Evolutionary conservation across 1,140 invertebrate genomes (phyloP).

Genomic region (Penaeus chinensis): DNA sequence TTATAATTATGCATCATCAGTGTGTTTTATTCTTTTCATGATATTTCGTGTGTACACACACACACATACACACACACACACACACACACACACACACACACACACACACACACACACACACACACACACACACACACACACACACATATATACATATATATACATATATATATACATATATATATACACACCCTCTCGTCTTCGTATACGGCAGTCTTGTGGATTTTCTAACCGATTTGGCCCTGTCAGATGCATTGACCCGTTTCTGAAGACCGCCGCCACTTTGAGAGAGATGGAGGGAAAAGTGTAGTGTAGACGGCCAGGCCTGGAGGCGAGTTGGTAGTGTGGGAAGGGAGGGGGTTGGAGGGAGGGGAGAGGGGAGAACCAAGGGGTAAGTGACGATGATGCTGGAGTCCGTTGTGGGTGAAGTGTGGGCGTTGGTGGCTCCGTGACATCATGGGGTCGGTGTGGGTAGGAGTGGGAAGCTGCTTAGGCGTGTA

Average conservation of each 20-base stretch:
- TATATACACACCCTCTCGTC: too few species aligned
- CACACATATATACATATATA: neutral
- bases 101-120: slow-evolving; percentile 15
- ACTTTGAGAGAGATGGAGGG: neutral
- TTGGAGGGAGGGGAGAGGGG: neutral
- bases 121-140: neutral
- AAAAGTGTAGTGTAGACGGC: neutral
- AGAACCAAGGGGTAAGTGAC: too few species aligned
- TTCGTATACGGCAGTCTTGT: too few species aligned
- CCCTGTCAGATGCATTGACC: too few species aligned
- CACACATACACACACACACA: slow-evolving; percentile 3
- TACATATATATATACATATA: too few species aligned
- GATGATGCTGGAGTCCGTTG: neutral
- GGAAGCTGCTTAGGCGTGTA: too few species aligned
- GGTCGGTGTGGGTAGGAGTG: too few species aligned
- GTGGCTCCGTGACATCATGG: too few species aligned
- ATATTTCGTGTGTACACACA: slow-evolving; percentile 11
- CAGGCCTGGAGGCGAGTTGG: neutral
- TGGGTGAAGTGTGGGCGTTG: neutral
- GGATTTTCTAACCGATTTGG: too few species aligned
- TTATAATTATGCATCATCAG: too few species aligned
- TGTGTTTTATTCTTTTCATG: too few species aligned
- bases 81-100: slow-evolving; percentile 15
- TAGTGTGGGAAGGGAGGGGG: neutral
- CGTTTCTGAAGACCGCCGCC: too few species aligned